phyloP scores from a whole-genome alignment of 2,797 vertebrate genomes.

The Emys orbicularis region DNA sequence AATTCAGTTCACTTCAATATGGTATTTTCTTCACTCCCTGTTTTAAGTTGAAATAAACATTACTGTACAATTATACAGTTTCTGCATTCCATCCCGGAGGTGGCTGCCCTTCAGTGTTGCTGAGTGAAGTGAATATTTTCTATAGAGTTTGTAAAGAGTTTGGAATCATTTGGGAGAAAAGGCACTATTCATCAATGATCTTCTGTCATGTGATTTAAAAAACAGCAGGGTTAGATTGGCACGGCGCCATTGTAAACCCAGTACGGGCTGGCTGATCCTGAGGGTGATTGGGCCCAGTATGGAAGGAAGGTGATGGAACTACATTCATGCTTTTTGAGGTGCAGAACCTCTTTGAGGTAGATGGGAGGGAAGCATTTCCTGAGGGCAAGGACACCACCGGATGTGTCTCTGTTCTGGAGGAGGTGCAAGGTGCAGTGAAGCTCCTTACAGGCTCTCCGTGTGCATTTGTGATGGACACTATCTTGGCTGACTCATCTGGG shows the following conservation, averaged over 20 bases:
- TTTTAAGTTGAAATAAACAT: not conserved
- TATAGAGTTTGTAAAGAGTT: not conserved
- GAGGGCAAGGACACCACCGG: not conserved
- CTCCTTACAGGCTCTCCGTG: accelerated
- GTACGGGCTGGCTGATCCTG: not conserved
- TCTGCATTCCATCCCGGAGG: not conserved
- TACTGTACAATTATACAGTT: not conserved
- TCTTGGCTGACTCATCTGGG: not conserved
- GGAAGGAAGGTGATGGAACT: accelerated
- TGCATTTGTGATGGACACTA: not conserved
- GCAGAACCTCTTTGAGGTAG: not conserved
- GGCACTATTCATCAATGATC: not conserved
- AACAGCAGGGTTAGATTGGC: not conserved
- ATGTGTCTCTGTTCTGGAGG: not conserved
- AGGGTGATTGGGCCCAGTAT: not conserved
- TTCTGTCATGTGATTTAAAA: not conserved
- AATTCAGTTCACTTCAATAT: not conserved
- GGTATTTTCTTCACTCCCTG: not conserved
- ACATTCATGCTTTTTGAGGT: not conserved
- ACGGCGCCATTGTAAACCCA: too few relatives aligned
- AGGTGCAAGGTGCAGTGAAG: not conserved
- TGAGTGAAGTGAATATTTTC: not conserved
- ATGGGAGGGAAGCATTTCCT: not conserved
- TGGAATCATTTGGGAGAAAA: not conserved
- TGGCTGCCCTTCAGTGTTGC: not conserved